Percentiles rank a stretch among this genome's conserved stretches.
Evolutionary conservation across 1,140 invertebrate genomes (phyloP).

Genomic region (Drosophila pandora): DNA sequence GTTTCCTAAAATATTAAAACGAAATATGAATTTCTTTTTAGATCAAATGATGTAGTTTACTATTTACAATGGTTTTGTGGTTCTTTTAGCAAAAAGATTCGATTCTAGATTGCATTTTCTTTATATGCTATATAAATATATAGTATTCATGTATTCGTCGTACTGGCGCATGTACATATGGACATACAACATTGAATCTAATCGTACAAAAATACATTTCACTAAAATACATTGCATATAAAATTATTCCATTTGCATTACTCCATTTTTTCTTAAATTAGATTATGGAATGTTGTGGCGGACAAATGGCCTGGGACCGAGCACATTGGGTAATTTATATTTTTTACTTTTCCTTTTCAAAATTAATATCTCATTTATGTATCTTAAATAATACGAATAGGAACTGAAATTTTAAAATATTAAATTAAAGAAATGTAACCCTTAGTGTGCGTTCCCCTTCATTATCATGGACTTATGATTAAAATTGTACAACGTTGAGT

Average conservation of each 20-base stretch:
- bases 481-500: constrained; percentile 28
- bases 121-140: constrained; percentile 46
- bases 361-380: background rate
- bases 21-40: constrained; percentile 2
- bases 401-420: background rate
- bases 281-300: constrained; percentile 36
- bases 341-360: background rate
- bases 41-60: constrained; percentile 55
- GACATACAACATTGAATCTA: constrained; percentile 45
- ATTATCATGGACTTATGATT: constrained; percentile 23
- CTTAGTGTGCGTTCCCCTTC: background rate
- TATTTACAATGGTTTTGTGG: constrained; percentile 33
- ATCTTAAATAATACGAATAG: background rate
- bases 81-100: constrained; percentile 51
- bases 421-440: background rate
- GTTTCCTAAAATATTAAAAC: background rate
- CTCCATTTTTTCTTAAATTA: constrained; percentile 59
- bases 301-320: constrained; percentile 47
- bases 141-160: constrained; percentile 35
- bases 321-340: background rate
- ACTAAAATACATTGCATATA: constrained; percentile 77
- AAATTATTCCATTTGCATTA: constrained; percentile 68
- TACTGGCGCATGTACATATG: constrained; percentile 39
- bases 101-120: constrained; percentile 45
- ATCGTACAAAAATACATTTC: constrained; percentile 81